Evolutionary conservation across 2,113 vertebrate species (phyloP), one percentile per base, ranked within the genome.

Genomic region (Proteles cristata): DNA sequence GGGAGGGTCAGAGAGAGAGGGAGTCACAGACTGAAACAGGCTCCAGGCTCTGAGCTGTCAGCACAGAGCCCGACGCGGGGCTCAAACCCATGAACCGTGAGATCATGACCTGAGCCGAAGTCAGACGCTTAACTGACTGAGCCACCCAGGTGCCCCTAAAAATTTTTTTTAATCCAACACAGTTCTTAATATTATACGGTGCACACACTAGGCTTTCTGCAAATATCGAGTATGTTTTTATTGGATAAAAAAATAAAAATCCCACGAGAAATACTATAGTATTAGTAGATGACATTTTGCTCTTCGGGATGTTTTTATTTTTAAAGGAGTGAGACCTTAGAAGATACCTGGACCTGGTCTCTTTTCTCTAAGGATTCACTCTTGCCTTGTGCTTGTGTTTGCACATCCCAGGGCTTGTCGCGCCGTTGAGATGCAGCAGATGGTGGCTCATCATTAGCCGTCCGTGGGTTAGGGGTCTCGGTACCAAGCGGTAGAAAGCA

Each of bases 211-310:
- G 43, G 6, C 23, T 87, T 97, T 89, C 80, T 96, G 69, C 2
- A 81, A 79, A 90, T 97, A 77, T 50, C 68, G 65, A 85, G 61
- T 73, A 50, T 82, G 14, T 66, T 92, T 90, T 95, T 96, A 33
- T 74, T 95, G 28, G 39, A 48, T 93, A 77, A 69, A 90, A 96
- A 96, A 90, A 83, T 63, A n/a, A 86, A 69, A 80, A 73, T 91
- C 8, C 97, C 39, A 53, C 85, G 4, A 39, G 86, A 84, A 95
- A 91, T 93, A 95, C 1, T 81, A 91, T 93, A 95, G 1, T 81
- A 88, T 48, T 95, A 89, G 31, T 45, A 88, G 88, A 90, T 50
- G 93, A 58, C 33, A 95, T 96, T 96, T 89, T 12, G 10, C 76
- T 35, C 39, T 90, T 83, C 71, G 69, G 4, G 90, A 58, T 74